Percentiles rank a stretch among this genome's conserved stretches.
phyloP scores from a whole-genome alignment of 64 coral and sea anemone species.

The Hydrozoanthus tunicans region DNA sequence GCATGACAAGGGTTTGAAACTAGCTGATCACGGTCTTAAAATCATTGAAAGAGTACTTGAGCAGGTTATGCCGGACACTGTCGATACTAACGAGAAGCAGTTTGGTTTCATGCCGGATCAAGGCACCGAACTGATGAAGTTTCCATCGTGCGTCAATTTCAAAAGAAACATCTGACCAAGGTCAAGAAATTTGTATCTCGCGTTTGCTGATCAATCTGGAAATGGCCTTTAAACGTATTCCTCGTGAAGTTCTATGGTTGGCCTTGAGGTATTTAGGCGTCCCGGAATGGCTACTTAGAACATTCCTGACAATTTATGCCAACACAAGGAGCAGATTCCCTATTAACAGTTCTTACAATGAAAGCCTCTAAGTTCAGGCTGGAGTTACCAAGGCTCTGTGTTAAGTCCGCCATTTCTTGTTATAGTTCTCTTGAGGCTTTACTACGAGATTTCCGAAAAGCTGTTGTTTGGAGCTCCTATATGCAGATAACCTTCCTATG shows the following conservation, averaged over 20 bases:
- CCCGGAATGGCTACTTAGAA: neutral
- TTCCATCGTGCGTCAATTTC: neutral
- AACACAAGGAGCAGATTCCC: neutral
- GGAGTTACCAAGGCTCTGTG: neutral
- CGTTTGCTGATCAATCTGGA: neutral
- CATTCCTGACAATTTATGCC: neutral
- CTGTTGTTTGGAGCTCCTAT: neutral
- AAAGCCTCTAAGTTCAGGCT: neutral
- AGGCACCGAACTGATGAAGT: neutral
- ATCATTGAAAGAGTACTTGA: neutral
- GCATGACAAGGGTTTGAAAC: neutral
- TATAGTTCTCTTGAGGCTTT: neutral
- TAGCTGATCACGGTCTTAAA: neutral
- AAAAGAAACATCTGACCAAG: neutral
- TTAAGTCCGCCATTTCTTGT: neutral
- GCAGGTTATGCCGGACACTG: neutral
- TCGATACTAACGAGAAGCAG: neutral
- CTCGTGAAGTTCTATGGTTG: neutral
- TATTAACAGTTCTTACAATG: neutral
- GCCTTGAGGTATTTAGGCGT: neutral
- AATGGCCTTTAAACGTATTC: neutral
- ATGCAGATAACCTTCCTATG: neutral
- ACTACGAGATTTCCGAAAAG: neutral
- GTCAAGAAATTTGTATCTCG: neutral
- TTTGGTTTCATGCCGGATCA: neutral